These are phyloP conservation scores for Agonopterix alstromeriana DNA, from an alignment of 2,888 invertebrate species.

Conservation along the genomic window DNA sequence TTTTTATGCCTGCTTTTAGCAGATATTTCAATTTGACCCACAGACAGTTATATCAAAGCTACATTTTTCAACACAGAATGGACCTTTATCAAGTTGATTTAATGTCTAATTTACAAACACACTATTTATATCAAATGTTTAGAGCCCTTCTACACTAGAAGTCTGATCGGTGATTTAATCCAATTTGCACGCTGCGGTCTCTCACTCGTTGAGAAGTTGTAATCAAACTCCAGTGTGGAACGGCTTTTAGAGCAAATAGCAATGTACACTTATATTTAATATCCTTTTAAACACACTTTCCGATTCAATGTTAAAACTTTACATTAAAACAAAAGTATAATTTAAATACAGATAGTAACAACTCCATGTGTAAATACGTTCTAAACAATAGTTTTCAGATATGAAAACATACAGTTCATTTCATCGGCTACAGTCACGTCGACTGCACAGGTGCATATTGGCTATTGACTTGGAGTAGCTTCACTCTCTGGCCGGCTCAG, in stretches of 20 bases:
- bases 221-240: no score
- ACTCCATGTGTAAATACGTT: slow-evolving; percentile 11
- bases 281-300: slow-evolving; percentile 10
- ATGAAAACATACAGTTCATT: slow-evolving; percentile 63
- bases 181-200: no score
- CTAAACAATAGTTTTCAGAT: slow-evolving; percentile 59
- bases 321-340: neutral
- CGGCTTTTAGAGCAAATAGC: slow-evolving; percentile 12
- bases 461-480: slow-evolving; percentile 62
- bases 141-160: neutral
- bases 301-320: neutral
- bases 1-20: no score
- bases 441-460: slow-evolving; percentile 48
- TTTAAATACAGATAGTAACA: slow-evolving; percentile 7
- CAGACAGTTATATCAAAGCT: neutral
- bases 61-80: neutral
- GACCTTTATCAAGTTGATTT: slow-evolving; percentile 8
- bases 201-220: no score
- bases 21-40: neutral
- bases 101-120: slow-evolving; percentile 8
- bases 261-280: slow-evolving; percentile 29
- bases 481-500: slow-evolving; percentile 50
- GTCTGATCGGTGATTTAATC: no score
- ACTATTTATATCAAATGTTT: neutral
- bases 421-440: slow-evolving; percentile 33